Conservation (phyloP, 2,797 vertebrate species). For the Pseudomugil tenellus region DNA sequence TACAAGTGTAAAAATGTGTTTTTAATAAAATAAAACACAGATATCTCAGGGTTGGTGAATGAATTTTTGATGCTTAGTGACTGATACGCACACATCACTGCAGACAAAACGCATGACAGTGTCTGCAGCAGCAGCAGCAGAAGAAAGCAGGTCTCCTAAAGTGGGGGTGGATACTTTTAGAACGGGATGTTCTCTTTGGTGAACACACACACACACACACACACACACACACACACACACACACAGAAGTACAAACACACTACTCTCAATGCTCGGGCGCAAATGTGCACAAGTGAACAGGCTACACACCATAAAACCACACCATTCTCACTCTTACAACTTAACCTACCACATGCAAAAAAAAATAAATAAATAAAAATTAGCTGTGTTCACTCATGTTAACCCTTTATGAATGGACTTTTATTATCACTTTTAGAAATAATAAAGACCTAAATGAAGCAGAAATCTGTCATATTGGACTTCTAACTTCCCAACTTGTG, state of each 20-base stretch:
- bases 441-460: background rate
- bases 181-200: slow-evolving; percentile 72
- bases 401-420: background rate
- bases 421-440: background rate
- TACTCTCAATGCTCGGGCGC: background rate
- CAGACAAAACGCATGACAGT: slow-evolving; percentile 51
- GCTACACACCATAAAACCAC: slow-evolving; percentile 1
- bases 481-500: background rate
- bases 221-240: no score
- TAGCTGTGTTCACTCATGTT: no score
- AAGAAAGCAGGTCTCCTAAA: slow-evolving; percentile 66
- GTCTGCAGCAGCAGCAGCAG: slow-evolving; percentile 56
- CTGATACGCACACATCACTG: slow-evolving; percentile 26
- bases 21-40: background rate
- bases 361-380: no score
- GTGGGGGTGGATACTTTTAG: slow-evolving; percentile 46
- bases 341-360: background rate
- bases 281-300: background rate
- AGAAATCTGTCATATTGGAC: background rate
- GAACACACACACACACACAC: no score
- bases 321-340: background rate
- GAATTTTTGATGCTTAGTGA: background rate
- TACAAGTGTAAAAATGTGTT: no score
- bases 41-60: background rate
- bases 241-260: slow-evolving; percentile 22